Percentiles rank a stretch among this genome's conserved stretches.
Conservation (phyloP, 2,888 invertebrate genomes). For the Tipula unca region DNA sequence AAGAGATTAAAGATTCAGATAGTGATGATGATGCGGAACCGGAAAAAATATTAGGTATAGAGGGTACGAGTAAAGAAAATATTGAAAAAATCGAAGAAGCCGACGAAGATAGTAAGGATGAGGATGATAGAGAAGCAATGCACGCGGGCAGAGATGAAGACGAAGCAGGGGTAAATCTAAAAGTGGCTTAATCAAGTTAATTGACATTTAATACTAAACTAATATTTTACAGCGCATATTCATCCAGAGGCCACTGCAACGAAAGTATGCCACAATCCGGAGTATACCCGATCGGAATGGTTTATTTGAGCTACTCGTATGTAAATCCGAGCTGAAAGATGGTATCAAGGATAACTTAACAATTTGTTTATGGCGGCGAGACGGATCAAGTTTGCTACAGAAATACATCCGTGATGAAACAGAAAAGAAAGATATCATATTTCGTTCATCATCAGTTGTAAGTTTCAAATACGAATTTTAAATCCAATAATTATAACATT, state of each 20-base stretch:
- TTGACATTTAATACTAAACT: background rate
- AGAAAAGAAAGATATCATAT: constrained; percentile 34
- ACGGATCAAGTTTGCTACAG: constrained; percentile 38
- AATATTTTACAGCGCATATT: background rate
- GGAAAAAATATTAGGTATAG: background rate
- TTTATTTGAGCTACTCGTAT: constrained; percentile 28
- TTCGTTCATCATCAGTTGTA: constrained; percentile 41
- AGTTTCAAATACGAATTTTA: constrained; percentile 23
- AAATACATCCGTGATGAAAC: constrained; percentile 35
- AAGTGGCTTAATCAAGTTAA: background rate
- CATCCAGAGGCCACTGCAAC: background rate
- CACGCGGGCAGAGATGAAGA: constrained; percentile 21
- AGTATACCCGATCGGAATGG: constrained; percentile 27
- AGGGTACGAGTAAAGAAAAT: constrained; percentile 26
- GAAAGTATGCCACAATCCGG: constrained; percentile 18
- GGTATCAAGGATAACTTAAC: constrained; percentile 36
- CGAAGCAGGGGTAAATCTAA: background rate
- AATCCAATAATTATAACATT: background rate
- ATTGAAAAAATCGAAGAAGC: constrained; percentile 25
- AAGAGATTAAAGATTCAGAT: background rate
- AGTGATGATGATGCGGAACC: constrained; percentile 20
- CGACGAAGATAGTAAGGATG: constrained; percentile 27
- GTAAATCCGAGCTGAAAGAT: constrained; percentile 34
- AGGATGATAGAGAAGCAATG: background rate
- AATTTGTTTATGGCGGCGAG: constrained; percentile 40